Evolutionary conservation across 2,113 vertebrate species (phyloP).

Genomic region (Sarotherodon lohbergeri): DNA sequence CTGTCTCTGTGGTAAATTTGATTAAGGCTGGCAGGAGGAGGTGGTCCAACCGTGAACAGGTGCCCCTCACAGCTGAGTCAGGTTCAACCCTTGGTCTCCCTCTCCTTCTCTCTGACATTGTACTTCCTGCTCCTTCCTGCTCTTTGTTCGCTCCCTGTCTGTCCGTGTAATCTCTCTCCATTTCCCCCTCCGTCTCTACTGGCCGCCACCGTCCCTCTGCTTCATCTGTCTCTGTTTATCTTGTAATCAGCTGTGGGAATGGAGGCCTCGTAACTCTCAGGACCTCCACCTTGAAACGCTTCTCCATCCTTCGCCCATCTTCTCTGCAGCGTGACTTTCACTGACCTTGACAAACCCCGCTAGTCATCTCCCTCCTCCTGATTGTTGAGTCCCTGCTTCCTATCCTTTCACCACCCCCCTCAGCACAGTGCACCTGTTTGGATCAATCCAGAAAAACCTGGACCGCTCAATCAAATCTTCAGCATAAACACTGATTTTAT

Average conservation of each 20-base stretch:
- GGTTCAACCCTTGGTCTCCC: slow-evolving; percentile 52
- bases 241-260: slow-evolving; percentile 12
- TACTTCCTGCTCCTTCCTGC: slow-evolving; percentile 28
- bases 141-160: slow-evolving; percentile 38
- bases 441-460: slow-evolving; percentile 30
- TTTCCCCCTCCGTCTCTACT: slow-evolving; percentile 14
- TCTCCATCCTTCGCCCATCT: background rate
- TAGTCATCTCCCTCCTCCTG: background rate
- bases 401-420: background rate
- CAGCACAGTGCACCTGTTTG: slow-evolving; percentile 48
- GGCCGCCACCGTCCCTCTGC: background rate
- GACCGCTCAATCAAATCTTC: background rate
- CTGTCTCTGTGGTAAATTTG: slow-evolving; percentile 70
- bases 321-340: slow-evolving; percentile 31
- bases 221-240: slow-evolving; percentile 47
- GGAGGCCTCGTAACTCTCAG: background rate
- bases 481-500: background rate
- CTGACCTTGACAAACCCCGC: slow-evolving; percentile 32
- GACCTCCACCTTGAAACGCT: slow-evolving; percentile 1
- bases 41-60: slow-evolving; percentile 67
- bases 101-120: slow-evolving; percentile 26
- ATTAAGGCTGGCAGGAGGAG: slow-evolving; percentile 63
- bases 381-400: background rate
- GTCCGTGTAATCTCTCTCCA: slow-evolving; percentile 28
- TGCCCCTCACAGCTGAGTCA: slow-evolving; percentile 69